Conservation (phyloP, 1,140 invertebrate genomes). For the Phymorhynchus buccinoides region DNA sequence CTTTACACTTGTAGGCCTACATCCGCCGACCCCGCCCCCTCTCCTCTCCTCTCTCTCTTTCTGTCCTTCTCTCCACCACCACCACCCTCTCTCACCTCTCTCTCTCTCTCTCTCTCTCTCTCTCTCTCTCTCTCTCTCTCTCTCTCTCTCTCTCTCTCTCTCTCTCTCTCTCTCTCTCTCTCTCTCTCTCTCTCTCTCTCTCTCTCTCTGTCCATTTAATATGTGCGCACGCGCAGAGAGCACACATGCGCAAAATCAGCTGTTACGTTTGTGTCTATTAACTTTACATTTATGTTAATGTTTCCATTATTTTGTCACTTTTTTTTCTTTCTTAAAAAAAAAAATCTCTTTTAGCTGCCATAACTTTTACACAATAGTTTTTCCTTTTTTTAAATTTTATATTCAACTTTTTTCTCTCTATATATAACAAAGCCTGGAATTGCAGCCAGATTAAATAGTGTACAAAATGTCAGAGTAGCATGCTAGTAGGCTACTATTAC, state of each 20-base stretch:
- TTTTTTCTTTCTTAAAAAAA: not conserved
- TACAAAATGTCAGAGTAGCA: not conserved
- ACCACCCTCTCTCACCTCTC: slow-evolving; percentile 18
- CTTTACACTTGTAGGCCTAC: not conserved
- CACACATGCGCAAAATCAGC: too few species aligned
- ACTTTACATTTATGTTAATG: too few species aligned
- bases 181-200: not conserved
- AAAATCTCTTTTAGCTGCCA: not conserved
- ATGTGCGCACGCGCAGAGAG: too few species aligned
- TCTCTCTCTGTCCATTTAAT: not conserved
- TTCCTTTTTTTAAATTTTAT: not conserved
- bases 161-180: not conserved
- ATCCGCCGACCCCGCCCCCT: not conserved
- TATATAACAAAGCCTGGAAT: too few species aligned
- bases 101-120: slow-evolving; percentile 29
- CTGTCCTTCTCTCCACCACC: slow-evolving; percentile 16
- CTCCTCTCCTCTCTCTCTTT: not conserved
- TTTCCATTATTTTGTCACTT: not conserved
- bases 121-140: not conserved
- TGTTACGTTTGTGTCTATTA: not conserved
- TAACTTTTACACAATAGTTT: not conserved
- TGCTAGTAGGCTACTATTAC: not conserved
- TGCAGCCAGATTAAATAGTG: too few species aligned
- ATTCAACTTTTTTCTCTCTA: not conserved
- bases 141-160: slow-evolving; percentile 23